A percentile compares a stretch with the other conserved stretches of the same genome.
Evolutionary conservation across 2,113 vertebrate species (phyloP).

Genomic region (Petroica traversi): DNA sequence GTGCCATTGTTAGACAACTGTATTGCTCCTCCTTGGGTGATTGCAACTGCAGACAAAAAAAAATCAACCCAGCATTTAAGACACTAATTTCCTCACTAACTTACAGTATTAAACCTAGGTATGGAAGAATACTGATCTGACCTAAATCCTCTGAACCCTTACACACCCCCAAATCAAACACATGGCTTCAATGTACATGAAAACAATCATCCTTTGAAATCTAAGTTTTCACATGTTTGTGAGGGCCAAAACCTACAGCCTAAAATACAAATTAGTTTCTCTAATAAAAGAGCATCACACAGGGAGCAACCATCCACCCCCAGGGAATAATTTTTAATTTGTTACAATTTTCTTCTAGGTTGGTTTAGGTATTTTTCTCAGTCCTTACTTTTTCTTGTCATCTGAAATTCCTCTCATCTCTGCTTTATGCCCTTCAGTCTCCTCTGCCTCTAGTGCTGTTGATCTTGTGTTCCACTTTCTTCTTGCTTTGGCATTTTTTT

Average conservation of each 20-base stretch:
- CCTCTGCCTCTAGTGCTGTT: background rate
- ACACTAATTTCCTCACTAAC: conserved; percentile 5
- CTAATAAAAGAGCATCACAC: background rate
- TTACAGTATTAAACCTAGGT: conserved; percentile 12
- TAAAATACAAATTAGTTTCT: background rate
- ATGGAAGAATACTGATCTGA: background rate
- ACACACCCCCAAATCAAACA: background rate
- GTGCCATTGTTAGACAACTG: conserved; percentile 97
- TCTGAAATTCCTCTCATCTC: conserved; percentile 25
- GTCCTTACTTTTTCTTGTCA: background rate
- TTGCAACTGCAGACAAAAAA: conserved; percentile 85
- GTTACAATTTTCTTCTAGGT: background rate
- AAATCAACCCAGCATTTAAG: conserved; percentile 20
- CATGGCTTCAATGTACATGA: background rate
- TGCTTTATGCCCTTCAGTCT: background rate
- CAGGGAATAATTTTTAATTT: background rate
- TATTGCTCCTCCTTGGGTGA: conserved; percentile 97
- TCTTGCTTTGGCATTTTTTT: background rate
- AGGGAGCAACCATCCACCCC: background rate
- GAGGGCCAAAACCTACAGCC: background rate
- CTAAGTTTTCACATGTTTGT: background rate
- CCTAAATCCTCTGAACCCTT: background rate
- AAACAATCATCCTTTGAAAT: background rate
- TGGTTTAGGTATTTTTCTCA: background rate
- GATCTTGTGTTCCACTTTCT: background rate